Base-by-base conservation (phyloP, 2,888 invertebrate genomes). In the Trachelus iudaicus region DNA sequence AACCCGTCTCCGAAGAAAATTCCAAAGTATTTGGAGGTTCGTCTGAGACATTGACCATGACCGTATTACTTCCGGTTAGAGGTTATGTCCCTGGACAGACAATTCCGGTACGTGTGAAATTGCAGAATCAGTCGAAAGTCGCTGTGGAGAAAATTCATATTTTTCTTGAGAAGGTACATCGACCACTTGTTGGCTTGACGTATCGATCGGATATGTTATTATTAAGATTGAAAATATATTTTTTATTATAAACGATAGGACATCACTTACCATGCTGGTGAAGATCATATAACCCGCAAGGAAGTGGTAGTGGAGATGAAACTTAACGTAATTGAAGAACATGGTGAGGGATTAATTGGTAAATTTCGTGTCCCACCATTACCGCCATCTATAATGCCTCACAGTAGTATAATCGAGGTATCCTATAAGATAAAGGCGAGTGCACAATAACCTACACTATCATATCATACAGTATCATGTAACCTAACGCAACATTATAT, bases 31-130 rank as follows among this genome's bases (percentile, higher is more conserved):
- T 75, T 68, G 69, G 76, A 71, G 73, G 76, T 23, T 71, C 75
- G n/a, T 69, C 76, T n/a, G 78, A 78, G 30, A 69, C 73, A 30
- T 69, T 78, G 56, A n/a, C 71, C 35, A 78, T 78, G 78, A 15
- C 73, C n/a, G 76, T 78, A 6, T 37, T 75, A 11, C 56, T 78
- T 30, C 78, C 78, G 3, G 78, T 76, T 31, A 75, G 78, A 9
- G 78, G 78, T 68, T 78, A 78, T 75, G 78, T 78, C 30, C 76
- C 78, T 4, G 78, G 78, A 73, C 78, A 78, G 73, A 73, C 75
- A 31, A 68, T 78, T 68, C 78, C 78, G 69, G 75, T 78, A 35
- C 75, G 75, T n/a, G 78, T 68, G 34, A 78, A 78, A 71, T 73
- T 78, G 11, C 37, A 35, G 15, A 78, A 78, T 76, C 33, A 75